These are phyloP conservation scores for Odontesthes bonariensis DNA, from an alignment of 2,113 vertebrate genomes.

Conservation along the genomic window DNA sequence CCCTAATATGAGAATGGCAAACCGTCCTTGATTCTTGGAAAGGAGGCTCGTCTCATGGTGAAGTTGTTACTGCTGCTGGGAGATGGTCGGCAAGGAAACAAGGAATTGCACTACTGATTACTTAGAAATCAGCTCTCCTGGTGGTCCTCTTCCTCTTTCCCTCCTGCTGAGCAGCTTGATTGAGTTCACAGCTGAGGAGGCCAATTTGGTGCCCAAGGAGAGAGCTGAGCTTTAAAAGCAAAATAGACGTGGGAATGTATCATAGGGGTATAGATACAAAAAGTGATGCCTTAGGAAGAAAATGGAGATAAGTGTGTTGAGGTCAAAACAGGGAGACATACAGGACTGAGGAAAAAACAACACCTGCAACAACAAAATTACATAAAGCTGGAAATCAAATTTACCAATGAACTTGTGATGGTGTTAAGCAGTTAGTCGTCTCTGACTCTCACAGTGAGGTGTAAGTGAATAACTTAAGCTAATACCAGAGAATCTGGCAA, in stretches of 20 bases:
- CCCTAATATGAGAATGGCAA: background rate
- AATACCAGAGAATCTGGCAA: background rate
- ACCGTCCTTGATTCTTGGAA: slow-evolving; percentile 33
- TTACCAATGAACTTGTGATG: slow-evolving; percentile 37
- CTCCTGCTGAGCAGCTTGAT: slow-evolving; percentile 69
- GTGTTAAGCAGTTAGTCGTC: slow-evolving; percentile 21
- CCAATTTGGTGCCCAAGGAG: slow-evolving; percentile 45
- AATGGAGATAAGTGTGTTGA: slow-evolving; percentile 12
- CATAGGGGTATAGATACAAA: slow-evolving; percentile 2
- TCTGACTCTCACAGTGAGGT: slow-evolving; percentile 7
- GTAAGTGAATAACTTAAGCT: slow-evolving; percentile 9
- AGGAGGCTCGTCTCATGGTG: slow-evolving; percentile 3
- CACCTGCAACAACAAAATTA: slow-evolving; percentile 15
- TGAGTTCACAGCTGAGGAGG: slow-evolving; percentile 62
- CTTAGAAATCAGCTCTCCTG: slow-evolving; percentile 39
- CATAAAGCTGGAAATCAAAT: slow-evolving; percentile 35
- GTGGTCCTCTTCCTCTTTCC: slow-evolving; percentile 35
- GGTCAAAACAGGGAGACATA: background rate
- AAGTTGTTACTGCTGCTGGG: background rate
- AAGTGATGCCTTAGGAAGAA: background rate
- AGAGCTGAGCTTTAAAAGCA: background rate
- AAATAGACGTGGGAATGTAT: slow-evolving; percentile 19
- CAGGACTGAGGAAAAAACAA: background rate
- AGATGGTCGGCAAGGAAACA: slow-evolving; percentile 42
- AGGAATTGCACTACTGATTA: slow-evolving; percentile 43